These are phyloP conservation scores for Limosa lapponica DNA, from an alignment of 2,797 vertebrate genomes.

Conservation along the genomic window DNA sequence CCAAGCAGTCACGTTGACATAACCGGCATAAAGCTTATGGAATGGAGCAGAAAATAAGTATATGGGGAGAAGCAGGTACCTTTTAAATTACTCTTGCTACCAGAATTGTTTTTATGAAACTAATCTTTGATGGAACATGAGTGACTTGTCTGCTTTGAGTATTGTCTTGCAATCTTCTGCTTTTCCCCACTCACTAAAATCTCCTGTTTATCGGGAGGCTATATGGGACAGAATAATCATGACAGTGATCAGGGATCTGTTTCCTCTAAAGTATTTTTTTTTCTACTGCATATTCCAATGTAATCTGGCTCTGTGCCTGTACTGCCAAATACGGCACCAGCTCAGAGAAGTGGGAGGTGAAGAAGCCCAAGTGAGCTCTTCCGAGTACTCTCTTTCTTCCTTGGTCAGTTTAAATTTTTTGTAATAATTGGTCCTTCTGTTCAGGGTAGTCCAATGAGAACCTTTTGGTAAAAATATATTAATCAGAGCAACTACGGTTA, in stretches of 20 bases:
- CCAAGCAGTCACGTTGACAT: conserved; percentile 2
- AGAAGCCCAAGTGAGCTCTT: neutral
- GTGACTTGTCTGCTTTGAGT: neutral
- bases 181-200: neutral
- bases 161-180: neutral
- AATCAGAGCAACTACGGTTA: neutral
- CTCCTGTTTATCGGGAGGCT: neutral
- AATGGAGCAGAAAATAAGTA: conserved; percentile 28
- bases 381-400: neutral
- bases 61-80: neutral
- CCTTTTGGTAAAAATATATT: neutral
- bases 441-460: neutral
- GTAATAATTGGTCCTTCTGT: neutral
- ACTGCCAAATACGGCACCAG: neutral
- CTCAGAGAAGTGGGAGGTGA: neutral
- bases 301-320: neutral
- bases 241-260: neutral
- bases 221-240: neutral
- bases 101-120: neutral
- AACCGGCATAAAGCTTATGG: neutral
- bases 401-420: neutral
- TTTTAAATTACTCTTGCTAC: conserved; percentile 11
- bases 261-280: neutral
- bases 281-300: neutral
- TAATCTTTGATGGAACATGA: neutral